phyloP scores from a whole-genome alignment of 2,888 invertebrate species.

The Xylocampa areola region DNA sequence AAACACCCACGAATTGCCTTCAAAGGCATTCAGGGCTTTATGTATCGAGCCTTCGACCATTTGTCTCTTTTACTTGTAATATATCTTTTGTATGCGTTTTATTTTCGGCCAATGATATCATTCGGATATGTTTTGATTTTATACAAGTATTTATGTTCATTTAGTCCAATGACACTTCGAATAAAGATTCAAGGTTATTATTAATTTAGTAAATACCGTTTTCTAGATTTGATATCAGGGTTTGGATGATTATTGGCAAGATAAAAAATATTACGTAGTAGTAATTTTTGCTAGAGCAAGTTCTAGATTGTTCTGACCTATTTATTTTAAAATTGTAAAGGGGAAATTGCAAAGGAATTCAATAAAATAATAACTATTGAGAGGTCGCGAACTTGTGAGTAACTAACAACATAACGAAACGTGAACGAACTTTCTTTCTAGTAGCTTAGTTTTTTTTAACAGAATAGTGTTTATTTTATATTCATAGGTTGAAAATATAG shows the following conservation, averaged over 20 bases:
- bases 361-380: background rate
- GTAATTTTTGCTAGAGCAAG: no score
- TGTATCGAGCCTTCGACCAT: conserved; percentile 1
- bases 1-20: conserved; percentile 5
- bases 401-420: background rate
- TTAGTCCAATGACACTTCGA: background rate
- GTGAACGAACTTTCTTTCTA: background rate
- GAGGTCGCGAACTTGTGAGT: background rate
- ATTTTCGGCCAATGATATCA: conserved; percentile 38
- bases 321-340: no score
- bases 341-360: no score
- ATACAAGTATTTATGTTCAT: conserved; percentile 10
- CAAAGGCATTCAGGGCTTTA: conserved; percentile 7
- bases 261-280: background rate
- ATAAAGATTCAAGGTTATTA: conserved; percentile 17
- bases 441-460: no score
- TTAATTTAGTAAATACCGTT: background rate
- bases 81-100: conserved; percentile 2
- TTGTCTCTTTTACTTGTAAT: conserved; percentile 18
- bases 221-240: background rate
- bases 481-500: no score
- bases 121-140: background rate
- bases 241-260: background rate
- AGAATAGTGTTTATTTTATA: no score
- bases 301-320: no score